Base-by-base conservation (phyloP, 2,888 invertebrate species). In the Mesorhabditis spiculigera region DNA sequence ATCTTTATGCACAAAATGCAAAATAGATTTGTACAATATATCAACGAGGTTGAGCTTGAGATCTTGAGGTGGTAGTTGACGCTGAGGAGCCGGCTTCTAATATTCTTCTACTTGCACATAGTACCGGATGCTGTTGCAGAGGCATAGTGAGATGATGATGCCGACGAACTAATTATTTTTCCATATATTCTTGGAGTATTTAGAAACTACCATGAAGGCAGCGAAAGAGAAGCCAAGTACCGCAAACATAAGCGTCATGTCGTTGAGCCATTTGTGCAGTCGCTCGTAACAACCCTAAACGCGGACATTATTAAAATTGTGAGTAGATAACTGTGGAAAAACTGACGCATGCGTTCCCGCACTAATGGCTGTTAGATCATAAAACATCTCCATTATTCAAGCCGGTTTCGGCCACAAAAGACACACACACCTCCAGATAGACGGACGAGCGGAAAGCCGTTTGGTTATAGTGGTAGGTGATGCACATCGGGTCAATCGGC, bases 401-500 rank as follows among this genome's bases (percentile, higher is more conserved):
- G 28, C 28, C 28, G 28, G 28, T 28, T 28, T 28, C 28, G 28
- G 28, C 28, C 28, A 28, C 28, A 28, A 28, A 28, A 28, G 28
- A 28, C 28, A 28, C 6, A 70, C 68, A 43, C 16, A 82, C 83
- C 71, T 75, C 80, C 61, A 28, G 70, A 72, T 85, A 75, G 5
- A 85, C 83, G n/a, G 78, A 73, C 58, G 75, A 71, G 66, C 78
- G 75, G 73, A 82, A 83, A 5, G 81, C 76, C 44, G 63, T 66
- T 0, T 74, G 69, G 45, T 71, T 44, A 72, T 84, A 85, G n/a
- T 71, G 68, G 68, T 85, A 83, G n/a, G 81, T 83, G 4, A 72
- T 81, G 71, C 85, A 85, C 77, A 83, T 77, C 42, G 83, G 81
- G 69, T 85, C 82, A 45, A 85, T 78, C 0, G 85, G 81, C 45